Percentiles rank a stretch among this genome's conserved stretches.
Conservation (phyloP, 2,888 invertebrate genomes). For the Macrosoma leucophasiata region DNA sequence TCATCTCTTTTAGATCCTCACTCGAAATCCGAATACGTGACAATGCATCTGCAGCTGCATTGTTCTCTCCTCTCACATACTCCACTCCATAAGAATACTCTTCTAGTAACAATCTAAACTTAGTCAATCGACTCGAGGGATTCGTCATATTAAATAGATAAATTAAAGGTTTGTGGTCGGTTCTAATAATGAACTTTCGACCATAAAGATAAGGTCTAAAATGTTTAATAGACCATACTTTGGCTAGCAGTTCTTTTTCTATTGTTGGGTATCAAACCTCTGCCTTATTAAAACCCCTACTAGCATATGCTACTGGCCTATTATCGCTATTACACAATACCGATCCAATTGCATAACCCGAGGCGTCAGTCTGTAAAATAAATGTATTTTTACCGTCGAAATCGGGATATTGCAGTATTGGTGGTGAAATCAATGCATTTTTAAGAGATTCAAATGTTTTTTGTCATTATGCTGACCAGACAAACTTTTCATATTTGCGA, state of each 20-base stretch:
- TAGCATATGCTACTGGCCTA: slow-evolving; percentile 20
- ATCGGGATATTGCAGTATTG: slow-evolving; percentile 3
- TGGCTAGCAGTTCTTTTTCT: slow-evolving; percentile 16
- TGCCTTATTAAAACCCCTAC: slow-evolving; percentile 10
- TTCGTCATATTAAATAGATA: slow-evolving; percentile 11
- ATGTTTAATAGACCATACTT: slow-evolving; percentile 14
- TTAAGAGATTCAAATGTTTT: background rate
- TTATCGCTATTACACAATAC: slow-evolving; percentile 6
- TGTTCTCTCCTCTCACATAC: slow-evolving; percentile 11
- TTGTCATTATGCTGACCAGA: background rate
- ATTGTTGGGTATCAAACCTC: slow-evolving; percentile 14
- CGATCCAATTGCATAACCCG: slow-evolving; percentile 15
- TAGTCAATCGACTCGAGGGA: slow-evolving; percentile 8
- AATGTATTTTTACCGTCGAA: slow-evolving; percentile 3
- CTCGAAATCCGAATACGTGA: slow-evolving; percentile 10
- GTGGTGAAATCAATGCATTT: slow-evolving; percentile 1
- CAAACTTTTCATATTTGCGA: slow-evolving; percentile 3
- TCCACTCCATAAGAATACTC: slow-evolving; percentile 15
- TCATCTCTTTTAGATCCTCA: slow-evolving; percentile 19
- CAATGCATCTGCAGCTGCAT: slow-evolving; percentile 14
- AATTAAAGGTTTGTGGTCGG: slow-evolving; percentile 15
- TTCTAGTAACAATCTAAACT: slow-evolving; percentile 15
- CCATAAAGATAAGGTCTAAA: slow-evolving; percentile 19
- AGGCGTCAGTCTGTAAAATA: slow-evolving; percentile 5
- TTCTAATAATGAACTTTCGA: slow-evolving; percentile 9